Evolutionary conservation across 1,140 invertebrate species (phyloP).

Genomic region (Eulimnadia texana): DNA sequence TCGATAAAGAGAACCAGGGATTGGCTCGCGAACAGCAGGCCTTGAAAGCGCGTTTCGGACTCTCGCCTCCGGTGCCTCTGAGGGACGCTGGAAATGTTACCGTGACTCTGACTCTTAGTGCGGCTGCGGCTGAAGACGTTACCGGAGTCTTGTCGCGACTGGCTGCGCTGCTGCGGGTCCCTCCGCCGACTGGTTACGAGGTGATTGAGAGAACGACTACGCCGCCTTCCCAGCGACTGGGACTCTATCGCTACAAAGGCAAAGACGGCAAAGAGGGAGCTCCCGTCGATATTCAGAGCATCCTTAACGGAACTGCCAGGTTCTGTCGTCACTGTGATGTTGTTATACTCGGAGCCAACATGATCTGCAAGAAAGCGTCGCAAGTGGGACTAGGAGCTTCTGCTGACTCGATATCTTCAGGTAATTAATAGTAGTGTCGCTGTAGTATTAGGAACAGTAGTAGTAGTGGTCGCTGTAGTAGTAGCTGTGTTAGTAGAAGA

Average conservation of each 20-base stretch:
- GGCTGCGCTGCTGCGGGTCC: conserved; percentile 79
- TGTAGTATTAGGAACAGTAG: not conserved
- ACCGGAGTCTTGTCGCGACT: conserved; percentile 74
- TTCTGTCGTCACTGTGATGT: conserved; percentile 86
- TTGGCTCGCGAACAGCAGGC: not conserved
- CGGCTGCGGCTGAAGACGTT: conserved; percentile 80
- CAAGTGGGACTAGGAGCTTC: conserved; percentile 51
- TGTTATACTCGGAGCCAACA: conserved; percentile 56
- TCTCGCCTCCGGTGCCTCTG: conserved; percentile 40
- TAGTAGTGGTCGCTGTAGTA: not conserved
- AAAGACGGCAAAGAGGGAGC: conserved; percentile 70
- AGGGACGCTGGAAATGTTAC: conserved; percentile 72
- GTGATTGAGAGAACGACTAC: conserved; percentile 63
- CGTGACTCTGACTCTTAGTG: conserved; percentile 78
- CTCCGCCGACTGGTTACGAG: conserved; percentile 67
- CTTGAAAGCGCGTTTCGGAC: conserved; percentile 19
- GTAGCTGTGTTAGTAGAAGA: not conserved
- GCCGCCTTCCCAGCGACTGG: conserved; percentile 61
- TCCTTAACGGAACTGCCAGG: conserved; percentile 61
- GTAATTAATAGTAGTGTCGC: not conserved
- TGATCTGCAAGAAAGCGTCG: conserved; percentile 58
- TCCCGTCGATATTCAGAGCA: conserved; percentile 72
- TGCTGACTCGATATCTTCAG: conserved; percentile 17
- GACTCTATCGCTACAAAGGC: conserved; percentile 59
- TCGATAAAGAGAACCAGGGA: conserved; percentile 22